Conservation (phyloP, 1,140 invertebrate species). For the Calosoma granatense region DNA sequence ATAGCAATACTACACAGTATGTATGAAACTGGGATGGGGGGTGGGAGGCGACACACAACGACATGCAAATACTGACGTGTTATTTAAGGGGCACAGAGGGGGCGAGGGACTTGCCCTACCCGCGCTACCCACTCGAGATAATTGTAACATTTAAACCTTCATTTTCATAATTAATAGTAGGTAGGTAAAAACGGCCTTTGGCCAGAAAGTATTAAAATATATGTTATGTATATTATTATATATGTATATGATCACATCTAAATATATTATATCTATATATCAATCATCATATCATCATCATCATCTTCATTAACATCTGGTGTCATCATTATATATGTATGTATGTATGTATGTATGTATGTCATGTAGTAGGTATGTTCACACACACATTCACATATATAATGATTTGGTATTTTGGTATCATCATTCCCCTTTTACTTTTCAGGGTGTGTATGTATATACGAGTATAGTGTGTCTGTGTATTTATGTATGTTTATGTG, state of each 20-base stretch:
- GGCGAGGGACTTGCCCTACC: neutral
- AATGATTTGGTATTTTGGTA: no score
- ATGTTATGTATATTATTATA: neutral
- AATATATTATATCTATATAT: conserved; percentile 7
- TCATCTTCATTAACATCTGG: neutral
- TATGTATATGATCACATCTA: conserved; percentile 9
- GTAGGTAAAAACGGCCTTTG: conserved; percentile 5
- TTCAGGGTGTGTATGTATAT: no score
- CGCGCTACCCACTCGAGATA: neutral
- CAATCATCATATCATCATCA: neutral
- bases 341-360: neutral
- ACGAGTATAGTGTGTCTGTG: no score
- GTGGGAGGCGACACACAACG: conserved; percentile 5
- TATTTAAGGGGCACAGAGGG: neutral
- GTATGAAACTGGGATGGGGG: no score
- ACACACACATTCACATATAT: no score
- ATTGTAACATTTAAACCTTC: conserved; percentile 2
- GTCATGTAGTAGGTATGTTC: no score
- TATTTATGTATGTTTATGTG: neutral
- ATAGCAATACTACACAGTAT: no score
- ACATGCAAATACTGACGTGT: conserved; percentile 7
- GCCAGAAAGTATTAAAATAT: conserved; percentile 9
- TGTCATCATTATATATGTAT: neutral
- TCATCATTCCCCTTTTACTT: no score
- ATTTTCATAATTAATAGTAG: conserved; percentile 5